A percentile compares a stretch with the other conserved stretches of the same genome.
Conservation (phyloP, 2,113 vertebrate species). For the Dolichotis patagonum region DNA sequence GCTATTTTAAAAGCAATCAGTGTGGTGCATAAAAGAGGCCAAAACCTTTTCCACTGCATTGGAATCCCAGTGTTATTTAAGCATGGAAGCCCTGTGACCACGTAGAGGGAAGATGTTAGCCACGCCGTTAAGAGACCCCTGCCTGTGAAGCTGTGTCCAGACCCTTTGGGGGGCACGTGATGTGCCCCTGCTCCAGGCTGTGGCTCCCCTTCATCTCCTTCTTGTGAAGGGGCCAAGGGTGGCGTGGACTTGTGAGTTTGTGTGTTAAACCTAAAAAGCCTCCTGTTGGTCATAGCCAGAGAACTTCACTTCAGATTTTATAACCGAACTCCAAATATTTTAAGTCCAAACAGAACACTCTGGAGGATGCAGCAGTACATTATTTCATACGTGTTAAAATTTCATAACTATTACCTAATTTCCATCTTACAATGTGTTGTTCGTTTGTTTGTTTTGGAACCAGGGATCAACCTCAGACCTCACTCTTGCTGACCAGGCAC, state of each 20-base stretch:
- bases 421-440: background rate
- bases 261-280: background rate
- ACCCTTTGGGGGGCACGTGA: background rate
- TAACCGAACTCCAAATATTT: background rate
- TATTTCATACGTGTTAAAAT: constrained; percentile 14
- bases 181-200: no score
- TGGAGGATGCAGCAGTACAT: background rate
- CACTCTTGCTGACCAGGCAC: no score
- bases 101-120: background rate
- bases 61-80: background rate
- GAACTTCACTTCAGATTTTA: background rate
- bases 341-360: background rate
- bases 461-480: no score
- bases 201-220: background rate
- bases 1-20: background rate
- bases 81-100: background rate
- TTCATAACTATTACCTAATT: background rate
- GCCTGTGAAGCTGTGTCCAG: background rate
- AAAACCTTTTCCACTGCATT: background rate
- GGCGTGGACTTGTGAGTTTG: background rate
- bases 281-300: background rate
- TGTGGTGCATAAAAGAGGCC: background rate
- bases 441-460: no score
- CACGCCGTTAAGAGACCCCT: background rate
- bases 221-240: background rate